phyloP scores from a whole-genome alignment of 1,140 invertebrate genomes.

The Anadara kagoshimensis region DNA sequence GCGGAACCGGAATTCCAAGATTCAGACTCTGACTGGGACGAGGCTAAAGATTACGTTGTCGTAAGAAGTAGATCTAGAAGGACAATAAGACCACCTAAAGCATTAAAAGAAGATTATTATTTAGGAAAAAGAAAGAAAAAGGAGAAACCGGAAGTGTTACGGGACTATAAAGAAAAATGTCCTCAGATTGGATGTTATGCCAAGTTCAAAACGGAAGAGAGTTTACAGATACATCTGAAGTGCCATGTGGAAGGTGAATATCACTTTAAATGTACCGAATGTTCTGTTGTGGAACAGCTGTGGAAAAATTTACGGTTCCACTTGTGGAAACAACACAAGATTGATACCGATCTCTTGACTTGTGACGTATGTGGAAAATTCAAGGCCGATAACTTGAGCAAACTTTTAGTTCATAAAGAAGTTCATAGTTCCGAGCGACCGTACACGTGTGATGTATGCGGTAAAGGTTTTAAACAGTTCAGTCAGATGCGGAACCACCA shows the following conservation, averaged over 20 bases:
- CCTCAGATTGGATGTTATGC: slow-evolving; percentile 45
- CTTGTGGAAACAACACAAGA: slow-evolving; percentile 81
- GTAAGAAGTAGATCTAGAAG: slow-evolving; percentile 49
- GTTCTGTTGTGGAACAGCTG: slow-evolving; percentile 76
- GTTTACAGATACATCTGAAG: slow-evolving; percentile 77
- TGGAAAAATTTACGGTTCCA: slow-evolving; percentile 81
- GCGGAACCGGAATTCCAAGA: slow-evolving; percentile 41
- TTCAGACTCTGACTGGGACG: slow-evolving; percentile 28
- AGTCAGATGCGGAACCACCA: slow-evolving; percentile 82
- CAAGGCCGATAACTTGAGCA: slow-evolving; percentile 79
- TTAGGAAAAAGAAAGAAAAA: slow-evolving; percentile 50
- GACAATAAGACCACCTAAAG: slow-evolving; percentile 60
- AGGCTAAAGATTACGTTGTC: slow-evolving; percentile 20
- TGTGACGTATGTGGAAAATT: slow-evolving; percentile 78
- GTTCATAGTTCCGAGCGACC: slow-evolving; percentile 81
- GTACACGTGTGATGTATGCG: slow-evolving; percentile 80
- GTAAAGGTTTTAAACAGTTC: slow-evolving; percentile 85
- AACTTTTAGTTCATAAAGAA: slow-evolving; percentile 78
- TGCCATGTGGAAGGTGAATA: slow-evolving; percentile 76
- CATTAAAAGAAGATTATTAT: slow-evolving; percentile 68
- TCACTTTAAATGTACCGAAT: slow-evolving; percentile 82
- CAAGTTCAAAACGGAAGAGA: slow-evolving; percentile 72
- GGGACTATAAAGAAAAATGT: slow-evolving; percentile 48
- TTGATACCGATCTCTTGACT: slow-evolving; percentile 81
- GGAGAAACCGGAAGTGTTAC: slow-evolving; percentile 25